Conservation (phyloP, 1,140 invertebrate genomes). For the Drosophila rufa region DNA sequence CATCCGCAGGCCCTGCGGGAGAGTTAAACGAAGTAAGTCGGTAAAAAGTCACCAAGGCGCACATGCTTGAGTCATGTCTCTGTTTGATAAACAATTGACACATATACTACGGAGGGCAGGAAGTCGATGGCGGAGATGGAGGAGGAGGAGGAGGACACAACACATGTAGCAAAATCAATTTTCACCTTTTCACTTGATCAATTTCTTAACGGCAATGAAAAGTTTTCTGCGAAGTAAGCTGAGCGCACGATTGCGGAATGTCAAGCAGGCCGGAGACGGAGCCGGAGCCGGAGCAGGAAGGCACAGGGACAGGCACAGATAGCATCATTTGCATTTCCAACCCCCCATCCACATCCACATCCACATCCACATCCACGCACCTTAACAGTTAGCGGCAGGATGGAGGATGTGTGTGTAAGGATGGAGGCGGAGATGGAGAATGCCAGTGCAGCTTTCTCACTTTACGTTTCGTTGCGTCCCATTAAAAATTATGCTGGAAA, state of each 20-base stretch:
- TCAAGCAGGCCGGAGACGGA: slow-evolving; percentile 49
- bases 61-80: slow-evolving; percentile 49
- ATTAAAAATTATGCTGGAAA: slow-evolving; percentile 81
- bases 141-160: slow-evolving; percentile 20
- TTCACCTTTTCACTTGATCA: slow-evolving; percentile 83
- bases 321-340: slow-evolving; percentile 78
- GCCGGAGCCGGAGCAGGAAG: slow-evolving; percentile 2
- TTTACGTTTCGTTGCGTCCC: slow-evolving; percentile 82
- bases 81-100: slow-evolving; percentile 79
- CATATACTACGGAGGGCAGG: slow-evolving; percentile 32
- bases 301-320: slow-evolving; percentile 62
- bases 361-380: slow-evolving; percentile 52
- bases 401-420: slow-evolving; percentile 1
- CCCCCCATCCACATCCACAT: slow-evolving; percentile 37
- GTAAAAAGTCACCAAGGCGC: slow-evolving; percentile 69
- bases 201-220: slow-evolving; percentile 83
- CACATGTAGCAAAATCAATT: slow-evolving; percentile 83
- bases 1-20: slow-evolving; percentile 27
- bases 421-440: not conserved
- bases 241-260: slow-evolving; percentile 64
- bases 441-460: slow-evolving; percentile 70
- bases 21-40: slow-evolving; percentile 71
- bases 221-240: slow-evolving; percentile 65
- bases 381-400: slow-evolving; percentile 63
- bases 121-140: not conserved